Evolutionary conservation across 2,113 vertebrate genomes (phyloP).

Genomic region (Scomber colias): DNA sequence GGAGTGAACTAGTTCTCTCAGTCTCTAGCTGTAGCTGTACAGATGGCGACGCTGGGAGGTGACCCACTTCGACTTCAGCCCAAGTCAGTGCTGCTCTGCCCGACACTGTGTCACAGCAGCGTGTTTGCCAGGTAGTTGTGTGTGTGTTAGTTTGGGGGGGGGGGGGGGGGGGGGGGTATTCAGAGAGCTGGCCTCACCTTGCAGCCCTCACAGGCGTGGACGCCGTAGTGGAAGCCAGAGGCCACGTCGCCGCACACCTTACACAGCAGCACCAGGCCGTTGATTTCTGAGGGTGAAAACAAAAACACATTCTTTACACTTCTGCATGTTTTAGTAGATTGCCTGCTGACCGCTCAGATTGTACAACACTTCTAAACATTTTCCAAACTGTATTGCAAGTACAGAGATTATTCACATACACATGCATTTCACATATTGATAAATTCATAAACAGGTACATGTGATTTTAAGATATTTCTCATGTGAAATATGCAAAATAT

Average conservation of each 20-base stretch:
- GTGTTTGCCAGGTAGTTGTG: not conserved
- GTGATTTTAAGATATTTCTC: too few species aligned
- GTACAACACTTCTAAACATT: too few species aligned
- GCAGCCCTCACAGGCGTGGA: slow-evolving; percentile 97
- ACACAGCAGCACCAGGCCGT: slow-evolving; percentile 96
- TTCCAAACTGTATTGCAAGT: too few species aligned
- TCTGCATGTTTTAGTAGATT: too few species aligned
- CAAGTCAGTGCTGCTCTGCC: slow-evolving; percentile 6
- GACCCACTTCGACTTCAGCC: slow-evolving; percentile 55
- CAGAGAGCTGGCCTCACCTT: slow-evolving; percentile 88
- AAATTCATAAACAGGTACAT: too few species aligned
- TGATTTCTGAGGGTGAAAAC: slow-evolving; percentile 88
- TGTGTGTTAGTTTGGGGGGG: not conserved
- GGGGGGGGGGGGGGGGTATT: not conserved
- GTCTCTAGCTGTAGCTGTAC: slow-evolving; percentile 10
- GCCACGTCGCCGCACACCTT: slow-evolving; percentile 98
- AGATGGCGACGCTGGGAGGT: slow-evolving; percentile 3
- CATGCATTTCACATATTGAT: too few species aligned
- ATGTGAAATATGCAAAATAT: too few species aligned
- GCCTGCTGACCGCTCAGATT: too few species aligned
- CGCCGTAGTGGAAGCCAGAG: slow-evolving; percentile 97
- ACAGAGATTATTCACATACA: too few species aligned
- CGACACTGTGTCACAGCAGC: not conserved
- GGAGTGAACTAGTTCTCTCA: slow-evolving; percentile 62
- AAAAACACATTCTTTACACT: slow-evolving; percentile 15